Evolutionary conservation across 2,888 invertebrate genomes (phyloP).

Genomic region (Pseudococcus viburni): DNA sequence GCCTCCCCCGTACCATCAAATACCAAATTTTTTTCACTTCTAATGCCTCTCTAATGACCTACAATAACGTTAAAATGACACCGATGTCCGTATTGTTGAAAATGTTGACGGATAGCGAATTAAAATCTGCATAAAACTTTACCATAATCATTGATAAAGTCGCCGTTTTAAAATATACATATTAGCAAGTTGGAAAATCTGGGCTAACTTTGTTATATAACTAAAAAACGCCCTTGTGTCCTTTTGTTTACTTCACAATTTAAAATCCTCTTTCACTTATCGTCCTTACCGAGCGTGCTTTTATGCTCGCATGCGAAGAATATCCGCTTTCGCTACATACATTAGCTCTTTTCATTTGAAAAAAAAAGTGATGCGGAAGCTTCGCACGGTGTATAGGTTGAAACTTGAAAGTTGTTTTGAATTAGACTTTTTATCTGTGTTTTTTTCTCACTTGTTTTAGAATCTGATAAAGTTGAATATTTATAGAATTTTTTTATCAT

Average conservation of each 20-base stretch:
- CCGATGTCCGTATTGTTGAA: background rate
- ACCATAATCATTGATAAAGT: conserved; percentile 36
- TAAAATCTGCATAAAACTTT: conserved; percentile 14
- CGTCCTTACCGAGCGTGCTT: conserved; percentile 21
- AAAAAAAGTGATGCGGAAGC: conserved; percentile 28
- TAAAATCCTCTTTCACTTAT: conserved; percentile 51
- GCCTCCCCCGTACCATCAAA: too few relatives aligned
- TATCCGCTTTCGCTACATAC: conserved; percentile 33
- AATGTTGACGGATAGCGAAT: background rate
- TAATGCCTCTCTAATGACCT: too few relatives aligned
- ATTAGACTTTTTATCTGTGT: conserved; percentile 8
- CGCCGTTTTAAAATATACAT: background rate
- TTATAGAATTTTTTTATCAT: conserved; percentile 9
- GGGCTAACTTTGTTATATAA: conserved; percentile 12
- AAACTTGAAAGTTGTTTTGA: conserved; percentile 23
- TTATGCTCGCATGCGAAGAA: background rate
- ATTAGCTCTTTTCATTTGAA: conserved; percentile 26
- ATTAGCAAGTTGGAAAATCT: conserved; percentile 23
- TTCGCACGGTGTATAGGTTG: background rate
- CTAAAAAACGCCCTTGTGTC: background rate
- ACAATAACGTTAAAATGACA: background rate
- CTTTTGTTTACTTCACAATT: conserved; percentile 47
- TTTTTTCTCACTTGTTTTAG: background rate
- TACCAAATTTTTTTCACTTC: too few relatives aligned
- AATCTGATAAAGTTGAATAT: conserved; percentile 14